Conservation (phyloP, 2,113 vertebrate species). For the Lichenostomus cassidix region DNA sequence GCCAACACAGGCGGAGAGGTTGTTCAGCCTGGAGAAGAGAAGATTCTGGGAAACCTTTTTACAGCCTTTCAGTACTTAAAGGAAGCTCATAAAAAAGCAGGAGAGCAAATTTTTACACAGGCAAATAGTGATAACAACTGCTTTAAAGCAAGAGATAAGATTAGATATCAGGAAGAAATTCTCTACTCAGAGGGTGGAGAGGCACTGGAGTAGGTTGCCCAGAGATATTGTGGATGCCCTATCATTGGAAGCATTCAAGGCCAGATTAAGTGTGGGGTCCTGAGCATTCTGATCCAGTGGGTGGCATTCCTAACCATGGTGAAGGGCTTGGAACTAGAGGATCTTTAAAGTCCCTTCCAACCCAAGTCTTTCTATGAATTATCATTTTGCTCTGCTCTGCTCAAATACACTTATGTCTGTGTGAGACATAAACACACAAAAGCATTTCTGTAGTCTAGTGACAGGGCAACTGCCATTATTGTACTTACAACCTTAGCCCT, state of each 20-base stretch:
- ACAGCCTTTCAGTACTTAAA: not conserved
- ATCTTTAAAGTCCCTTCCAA: not conserved
- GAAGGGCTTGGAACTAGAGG: not conserved
- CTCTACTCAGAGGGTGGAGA: not conserved
- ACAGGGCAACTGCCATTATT: not conserved
- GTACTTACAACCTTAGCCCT: not conserved
- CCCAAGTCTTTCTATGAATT: not conserved
- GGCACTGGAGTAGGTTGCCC: not conserved
- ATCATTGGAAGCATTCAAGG: not conserved
- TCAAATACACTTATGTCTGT: not conserved
- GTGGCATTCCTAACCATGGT: not conserved
- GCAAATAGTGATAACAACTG: not conserved
- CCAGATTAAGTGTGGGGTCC: not conserved
- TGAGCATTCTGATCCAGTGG: not conserved
- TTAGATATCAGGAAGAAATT: not conserved
- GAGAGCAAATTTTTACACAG: not conserved
- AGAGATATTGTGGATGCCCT: not conserved
- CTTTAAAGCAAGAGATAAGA: not conserved
- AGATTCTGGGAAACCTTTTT: not conserved
- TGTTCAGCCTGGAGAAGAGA: not conserved
- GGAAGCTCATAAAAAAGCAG: not conserved
- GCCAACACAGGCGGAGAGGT: not conserved
- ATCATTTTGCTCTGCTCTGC: not conserved
- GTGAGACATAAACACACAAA: not conserved
- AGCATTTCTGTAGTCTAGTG: not conserved